Conservation (phyloP, 2,888 invertebrate genomes). For the Limulus polyphemus region DNA sequence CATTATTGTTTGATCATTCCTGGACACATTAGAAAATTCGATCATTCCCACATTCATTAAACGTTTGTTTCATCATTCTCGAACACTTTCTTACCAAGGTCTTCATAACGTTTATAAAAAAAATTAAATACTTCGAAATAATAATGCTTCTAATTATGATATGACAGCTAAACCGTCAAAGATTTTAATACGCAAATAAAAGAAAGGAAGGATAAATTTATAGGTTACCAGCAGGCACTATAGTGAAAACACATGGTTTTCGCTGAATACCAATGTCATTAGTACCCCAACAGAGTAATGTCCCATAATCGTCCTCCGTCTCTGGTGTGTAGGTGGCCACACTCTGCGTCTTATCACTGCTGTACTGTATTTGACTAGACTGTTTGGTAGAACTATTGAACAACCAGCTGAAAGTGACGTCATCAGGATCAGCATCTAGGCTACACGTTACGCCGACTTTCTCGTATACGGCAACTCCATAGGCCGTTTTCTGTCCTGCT, state of each 20-base stretch:
- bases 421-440: constrained; percentile 27
- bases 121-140: too few relatives aligned
- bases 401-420: constrained; percentile 76
- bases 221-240: constrained; percentile 48
- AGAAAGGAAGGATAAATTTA: not conserved
- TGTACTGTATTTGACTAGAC: constrained; percentile 37
- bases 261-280: constrained; percentile 28
- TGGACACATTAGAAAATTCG: too few relatives aligned
- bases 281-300: constrained; percentile 28
- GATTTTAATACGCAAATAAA: too few relatives aligned
- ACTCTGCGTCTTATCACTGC: constrained; percentile 54
- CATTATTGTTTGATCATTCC: too few relatives aligned
- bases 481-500: constrained; percentile 19
- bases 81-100: too few relatives aligned
- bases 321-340: constrained; percentile 26
- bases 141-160: too few relatives aligned
- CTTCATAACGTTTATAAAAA: too few relatives aligned
- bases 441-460: constrained; percentile 24
- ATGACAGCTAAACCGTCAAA: too few relatives aligned
- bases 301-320: constrained; percentile 29
- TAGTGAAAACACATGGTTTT: constrained; percentile 28
- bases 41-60: too few relatives aligned
- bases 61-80: too few relatives aligned
- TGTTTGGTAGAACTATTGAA: constrained; percentile 60
- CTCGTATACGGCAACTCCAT: constrained; percentile 26